Evolutionary conservation across 2,113 vertebrate species (phyloP).

Genomic region (Canis aureus): DNA sequence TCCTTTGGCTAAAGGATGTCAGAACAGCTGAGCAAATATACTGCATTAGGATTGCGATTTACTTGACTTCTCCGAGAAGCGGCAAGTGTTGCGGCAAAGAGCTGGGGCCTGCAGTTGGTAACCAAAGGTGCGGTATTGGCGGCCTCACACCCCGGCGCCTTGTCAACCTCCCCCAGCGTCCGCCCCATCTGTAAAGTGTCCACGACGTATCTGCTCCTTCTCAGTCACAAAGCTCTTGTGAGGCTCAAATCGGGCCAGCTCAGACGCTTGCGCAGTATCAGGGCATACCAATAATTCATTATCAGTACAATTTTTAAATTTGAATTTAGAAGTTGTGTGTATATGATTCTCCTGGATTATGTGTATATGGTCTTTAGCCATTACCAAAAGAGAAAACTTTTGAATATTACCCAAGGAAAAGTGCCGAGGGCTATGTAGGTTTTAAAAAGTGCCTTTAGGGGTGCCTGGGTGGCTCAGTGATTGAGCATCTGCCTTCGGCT

Average conservation of each 20-base stretch:
- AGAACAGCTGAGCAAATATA: neutral
- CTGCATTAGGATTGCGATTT: neutral
- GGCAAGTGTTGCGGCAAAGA: neutral
- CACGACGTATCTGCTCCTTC: neutral
- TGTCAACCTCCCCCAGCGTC: neutral
- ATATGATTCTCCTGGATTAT: neutral
- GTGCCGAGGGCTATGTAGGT: neutral
- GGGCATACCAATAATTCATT: neutral
- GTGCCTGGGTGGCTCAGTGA: too few species aligned
- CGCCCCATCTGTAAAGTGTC: neutral
- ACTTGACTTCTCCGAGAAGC: neutral
- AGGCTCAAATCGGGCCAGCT: neutral
- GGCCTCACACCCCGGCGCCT: neutral
- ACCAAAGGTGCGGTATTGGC: rapidly evolving
- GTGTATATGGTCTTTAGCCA: neutral
- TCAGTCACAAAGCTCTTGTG: neutral
- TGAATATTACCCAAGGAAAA: neutral
- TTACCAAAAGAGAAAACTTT: neutral
- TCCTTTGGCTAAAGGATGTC: neutral
- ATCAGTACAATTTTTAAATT: neutral
- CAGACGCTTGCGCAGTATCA: neutral
- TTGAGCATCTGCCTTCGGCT: too few species aligned
- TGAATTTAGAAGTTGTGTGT: neutral
- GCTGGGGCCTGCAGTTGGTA: neutral
- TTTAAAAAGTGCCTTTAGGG: neutral